Conservation (phyloP, 2,888 invertebrate species). For the Tenthredo distinguenda region DNA sequence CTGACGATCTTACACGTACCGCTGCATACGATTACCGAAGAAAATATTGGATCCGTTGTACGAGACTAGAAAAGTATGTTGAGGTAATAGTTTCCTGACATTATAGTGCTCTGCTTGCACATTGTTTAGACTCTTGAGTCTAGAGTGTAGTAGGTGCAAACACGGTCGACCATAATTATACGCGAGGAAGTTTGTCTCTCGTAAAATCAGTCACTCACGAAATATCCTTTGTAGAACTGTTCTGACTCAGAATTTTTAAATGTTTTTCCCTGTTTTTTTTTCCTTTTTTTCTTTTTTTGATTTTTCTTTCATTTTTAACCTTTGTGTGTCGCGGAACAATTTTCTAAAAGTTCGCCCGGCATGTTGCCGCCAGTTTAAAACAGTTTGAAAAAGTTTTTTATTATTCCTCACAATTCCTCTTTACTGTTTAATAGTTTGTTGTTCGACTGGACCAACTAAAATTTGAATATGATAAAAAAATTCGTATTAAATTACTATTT, state of each 20-base stretch:
- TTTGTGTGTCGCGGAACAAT: background rate
- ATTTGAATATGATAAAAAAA: background rate
- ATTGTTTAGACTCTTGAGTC: background rate
- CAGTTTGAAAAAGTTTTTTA: background rate
- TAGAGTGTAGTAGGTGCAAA: background rate
- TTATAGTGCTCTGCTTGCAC: background rate
- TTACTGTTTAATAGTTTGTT: background rate
- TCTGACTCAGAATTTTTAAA: background rate
- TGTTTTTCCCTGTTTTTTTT: background rate
- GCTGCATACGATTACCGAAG: background rate
- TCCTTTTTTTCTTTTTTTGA: background rate
- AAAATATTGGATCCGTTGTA: background rate
- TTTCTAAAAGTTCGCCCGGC: background rate
- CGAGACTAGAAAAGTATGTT: background rate
- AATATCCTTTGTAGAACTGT: background rate
- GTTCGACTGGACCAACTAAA: background rate
- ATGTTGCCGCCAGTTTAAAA: background rate
- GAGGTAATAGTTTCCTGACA: background rate
- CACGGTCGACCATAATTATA: background rate
- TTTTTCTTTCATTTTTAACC: background rate
- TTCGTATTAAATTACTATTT: background rate
- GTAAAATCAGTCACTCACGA: background rate
- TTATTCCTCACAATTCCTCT: background rate
- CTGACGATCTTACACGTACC: background rate
- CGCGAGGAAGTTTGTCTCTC: background rate